Evolutionary conservation across 2,113 vertebrate genomes (phyloP).

Genomic region (Tiliqua scincoides): DNA sequence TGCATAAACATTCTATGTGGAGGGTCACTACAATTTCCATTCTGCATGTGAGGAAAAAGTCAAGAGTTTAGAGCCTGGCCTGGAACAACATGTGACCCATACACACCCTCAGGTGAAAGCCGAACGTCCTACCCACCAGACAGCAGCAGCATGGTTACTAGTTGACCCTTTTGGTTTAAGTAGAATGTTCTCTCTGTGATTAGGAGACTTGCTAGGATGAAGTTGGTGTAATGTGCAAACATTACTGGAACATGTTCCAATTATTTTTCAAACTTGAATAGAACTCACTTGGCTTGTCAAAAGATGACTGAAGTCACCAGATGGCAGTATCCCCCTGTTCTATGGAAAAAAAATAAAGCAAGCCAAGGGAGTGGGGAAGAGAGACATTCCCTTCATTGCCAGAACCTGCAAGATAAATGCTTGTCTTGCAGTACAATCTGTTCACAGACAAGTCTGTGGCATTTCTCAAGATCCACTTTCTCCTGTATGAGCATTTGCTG

Average conservation of each 20-base stretch:
- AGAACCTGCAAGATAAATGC: accelerated
- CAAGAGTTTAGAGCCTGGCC: neutral
- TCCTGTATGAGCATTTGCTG: neutral
- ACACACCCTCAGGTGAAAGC: neutral
- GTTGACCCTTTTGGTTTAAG: neutral
- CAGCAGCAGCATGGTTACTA: neutral
- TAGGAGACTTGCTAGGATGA: neutral
- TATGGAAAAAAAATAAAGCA: neutral
- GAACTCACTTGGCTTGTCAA: neutral
- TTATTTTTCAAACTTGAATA: neutral
- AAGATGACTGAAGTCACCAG: neutral
- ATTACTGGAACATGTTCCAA: neutral
- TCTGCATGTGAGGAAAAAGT: neutral
- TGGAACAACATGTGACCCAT: neutral
- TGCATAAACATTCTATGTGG: neutral
- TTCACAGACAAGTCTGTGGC: neutral
- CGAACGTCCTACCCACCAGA: neutral
- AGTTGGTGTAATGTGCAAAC: too few relatives aligned
- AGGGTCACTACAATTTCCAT: neutral
- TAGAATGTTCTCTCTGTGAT: neutral
- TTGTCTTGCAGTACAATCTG: neutral
- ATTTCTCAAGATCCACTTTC: neutral
- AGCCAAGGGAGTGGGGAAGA: neutral
- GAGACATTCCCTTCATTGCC: accelerated
- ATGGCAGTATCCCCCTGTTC: neutral